Evolutionary conservation across 2,113 vertebrate genomes (phyloP), one percentile per base, ranked within the genome.

Genomic region (Prinia subflava): DNA sequence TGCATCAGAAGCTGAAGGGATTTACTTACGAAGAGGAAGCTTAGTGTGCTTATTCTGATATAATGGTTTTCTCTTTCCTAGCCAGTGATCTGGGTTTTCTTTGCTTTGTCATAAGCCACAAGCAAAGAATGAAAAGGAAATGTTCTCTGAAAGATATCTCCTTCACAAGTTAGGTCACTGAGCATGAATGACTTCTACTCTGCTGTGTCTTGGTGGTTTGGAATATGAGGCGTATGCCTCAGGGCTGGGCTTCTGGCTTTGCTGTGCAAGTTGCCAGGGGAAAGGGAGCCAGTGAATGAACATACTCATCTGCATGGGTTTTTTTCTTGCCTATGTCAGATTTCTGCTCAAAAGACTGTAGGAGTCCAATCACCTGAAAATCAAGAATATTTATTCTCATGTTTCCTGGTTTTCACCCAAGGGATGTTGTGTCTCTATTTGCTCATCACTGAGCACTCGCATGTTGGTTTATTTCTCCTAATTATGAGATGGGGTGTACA

Each of bases 391-490:
- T 74, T 83, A 42, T 68, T 71, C 30, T 56, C 16, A 0, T 52
- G 5, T 55, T 55, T 59, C 30, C 28, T 37, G 12, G 28, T 82
- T 90, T 71, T 53, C 23, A 35, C 30, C 3, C 3, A 15, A 24
- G 33, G 7, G 27, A 35, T 0, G 0, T 18, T 11, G 12, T 3
- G 1, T 59, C 41, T 83, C 11, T 21, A 1, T 65, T 24, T 6
- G 0, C 39, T 83, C 24, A 73, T 56, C 13, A 15, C 33, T 55
- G 14, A 80, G 18, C 49, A 3, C 44, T 69, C 3, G 0, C 2
- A 6, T 33, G 3, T 69, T 44, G 33, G 3, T 69, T 77, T 83
- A 13, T 65, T 80, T 49, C 55, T 77, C 13, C 27, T 69, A 12
- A 31, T 56, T 80, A 31, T 30, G 33, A 75, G 52, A 46, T 27